Percentiles rank a stretch among this genome's conserved stretches.
Conservation (phyloP, 2,888 invertebrate genomes). For the Meganola albula region DNA sequence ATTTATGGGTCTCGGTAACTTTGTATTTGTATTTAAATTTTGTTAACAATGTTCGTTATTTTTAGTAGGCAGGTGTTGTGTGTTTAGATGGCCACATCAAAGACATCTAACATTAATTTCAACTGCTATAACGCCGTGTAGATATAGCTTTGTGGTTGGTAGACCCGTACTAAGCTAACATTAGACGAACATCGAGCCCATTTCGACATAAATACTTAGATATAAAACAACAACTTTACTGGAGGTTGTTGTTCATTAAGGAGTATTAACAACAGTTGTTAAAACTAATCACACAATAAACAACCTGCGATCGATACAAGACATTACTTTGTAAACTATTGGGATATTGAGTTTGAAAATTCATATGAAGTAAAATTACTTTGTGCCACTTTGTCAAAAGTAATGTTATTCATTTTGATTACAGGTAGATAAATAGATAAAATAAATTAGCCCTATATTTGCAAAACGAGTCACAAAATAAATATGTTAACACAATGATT, state of each 20-base stretch:
- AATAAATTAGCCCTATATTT: too few relatives aligned
- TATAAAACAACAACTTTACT: slow-evolving; percentile 18
- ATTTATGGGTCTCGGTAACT: slow-evolving; percentile 5
- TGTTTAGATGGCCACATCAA: slow-evolving; percentile 25
- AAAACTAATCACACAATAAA: slow-evolving; percentile 16
- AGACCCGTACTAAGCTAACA: slow-evolving; percentile 15
- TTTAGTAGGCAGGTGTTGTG: slow-evolving; percentile 12
- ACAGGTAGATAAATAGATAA: too few relatives aligned
- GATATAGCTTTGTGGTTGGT: slow-evolving; percentile 24
- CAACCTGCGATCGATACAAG: slow-evolving; percentile 6
- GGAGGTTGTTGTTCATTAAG: slow-evolving; percentile 12
- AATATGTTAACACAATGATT: too few relatives aligned
- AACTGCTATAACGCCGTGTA: slow-evolving; percentile 18
- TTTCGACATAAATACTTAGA: slow-evolving; percentile 18
- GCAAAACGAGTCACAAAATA: too few relatives aligned
- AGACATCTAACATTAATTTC: slow-evolving; percentile 19
- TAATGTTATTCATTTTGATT: too few relatives aligned
- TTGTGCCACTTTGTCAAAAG: too few relatives aligned
- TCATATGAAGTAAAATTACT: too few relatives aligned
- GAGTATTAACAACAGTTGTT: slow-evolving; percentile 12
- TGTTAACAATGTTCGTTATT: slow-evolving; percentile 12
- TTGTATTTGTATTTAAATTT: slow-evolving; percentile 7
- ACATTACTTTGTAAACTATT: slow-evolving; percentile 7
- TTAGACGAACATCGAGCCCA: slow-evolving; percentile 16
- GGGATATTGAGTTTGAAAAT: background rate